Evolutionary conservation across 2,888 invertebrate species (phyloP).

Genomic region (Hypolimnas misippus): DNA sequence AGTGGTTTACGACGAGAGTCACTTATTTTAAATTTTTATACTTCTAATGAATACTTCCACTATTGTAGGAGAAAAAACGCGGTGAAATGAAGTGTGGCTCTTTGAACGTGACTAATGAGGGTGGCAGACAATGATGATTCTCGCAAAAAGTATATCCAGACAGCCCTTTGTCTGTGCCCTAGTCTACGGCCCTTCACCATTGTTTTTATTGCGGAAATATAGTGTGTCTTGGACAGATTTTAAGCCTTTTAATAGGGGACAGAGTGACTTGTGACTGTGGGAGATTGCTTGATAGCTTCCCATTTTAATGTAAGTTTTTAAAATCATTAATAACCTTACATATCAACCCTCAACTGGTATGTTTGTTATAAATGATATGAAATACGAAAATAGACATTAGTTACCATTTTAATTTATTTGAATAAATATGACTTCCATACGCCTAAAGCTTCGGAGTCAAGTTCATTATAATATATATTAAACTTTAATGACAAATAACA

Average conservation of each 20-base stretch:
- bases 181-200: constrained; percentile 34
- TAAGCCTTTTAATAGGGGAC: constrained; percentile 15
- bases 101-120: constrained; percentile 41
- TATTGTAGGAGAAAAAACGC: constrained; percentile 10
- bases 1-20: background rate
- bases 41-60: constrained; percentile 5
- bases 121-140: constrained; percentile 38
- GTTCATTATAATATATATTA: background rate
- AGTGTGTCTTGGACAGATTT: constrained; percentile 24
- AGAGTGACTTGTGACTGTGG: constrained; percentile 3
- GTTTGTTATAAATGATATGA: too few relatives aligned
- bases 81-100: constrained; percentile 32
- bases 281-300: constrained; percentile 6
- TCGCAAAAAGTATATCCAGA: constrained; percentile 35
- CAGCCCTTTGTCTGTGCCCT: constrained; percentile 32
- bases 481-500: background rate
- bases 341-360: too few relatives aligned
- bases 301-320: background rate
- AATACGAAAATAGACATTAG: too few relatives aligned
- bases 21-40: constrained; percentile 2
- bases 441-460: too few relatives aligned
- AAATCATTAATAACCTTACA: background rate
- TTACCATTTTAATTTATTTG: background rate
- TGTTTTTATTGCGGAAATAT: constrained; percentile 38
- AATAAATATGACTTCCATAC: too few relatives aligned